Conservation (phyloP, 2,888 invertebrate genomes). For the Rhimphoctona megacephalus region DNA sequence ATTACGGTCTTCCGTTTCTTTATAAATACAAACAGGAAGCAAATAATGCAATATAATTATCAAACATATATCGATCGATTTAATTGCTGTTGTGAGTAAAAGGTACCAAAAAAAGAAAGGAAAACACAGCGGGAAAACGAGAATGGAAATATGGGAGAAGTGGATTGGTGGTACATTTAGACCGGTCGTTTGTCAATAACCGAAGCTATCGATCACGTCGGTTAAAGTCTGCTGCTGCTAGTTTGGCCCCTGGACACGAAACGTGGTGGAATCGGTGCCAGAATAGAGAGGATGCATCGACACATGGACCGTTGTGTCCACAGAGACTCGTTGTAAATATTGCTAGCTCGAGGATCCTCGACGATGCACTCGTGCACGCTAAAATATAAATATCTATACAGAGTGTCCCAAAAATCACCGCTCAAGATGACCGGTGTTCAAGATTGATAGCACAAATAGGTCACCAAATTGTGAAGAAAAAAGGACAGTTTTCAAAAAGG, state of each 20-base stretch:
- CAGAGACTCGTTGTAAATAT: constrained; percentile 63
- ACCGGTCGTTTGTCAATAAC: constrained; percentile 63
- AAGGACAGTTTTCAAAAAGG: not conserved
- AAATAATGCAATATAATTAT: constrained; percentile 32
- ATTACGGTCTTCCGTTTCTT: constrained; percentile 11
- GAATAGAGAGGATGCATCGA: constrained; percentile 54
- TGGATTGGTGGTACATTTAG: constrained; percentile 52
- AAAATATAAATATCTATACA: not conserved
- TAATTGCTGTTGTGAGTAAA: constrained; percentile 10
- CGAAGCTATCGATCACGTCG: constrained; percentile 64
- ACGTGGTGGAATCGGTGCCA: constrained; percentile 37
- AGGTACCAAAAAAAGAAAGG: not conserved
- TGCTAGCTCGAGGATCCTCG: constrained; percentile 40
- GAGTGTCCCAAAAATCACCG: not conserved
- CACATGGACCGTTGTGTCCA: constrained; percentile 58
- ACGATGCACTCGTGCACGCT: constrained; percentile 23
- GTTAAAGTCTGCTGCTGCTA: constrained; percentile 21
- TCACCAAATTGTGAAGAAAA: not conserved
- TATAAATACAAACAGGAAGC: constrained; percentile 25
- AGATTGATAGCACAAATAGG: not conserved
- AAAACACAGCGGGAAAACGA: constrained; percentile 29
- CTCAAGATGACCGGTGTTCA: not conserved
- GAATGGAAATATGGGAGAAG: constrained; percentile 40
- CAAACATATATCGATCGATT: constrained; percentile 6
- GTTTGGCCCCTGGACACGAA: constrained; percentile 37